phyloP scores from a whole-genome alignment of 2,888 invertebrate species.

The Lepidochrysops patricia region DNA sequence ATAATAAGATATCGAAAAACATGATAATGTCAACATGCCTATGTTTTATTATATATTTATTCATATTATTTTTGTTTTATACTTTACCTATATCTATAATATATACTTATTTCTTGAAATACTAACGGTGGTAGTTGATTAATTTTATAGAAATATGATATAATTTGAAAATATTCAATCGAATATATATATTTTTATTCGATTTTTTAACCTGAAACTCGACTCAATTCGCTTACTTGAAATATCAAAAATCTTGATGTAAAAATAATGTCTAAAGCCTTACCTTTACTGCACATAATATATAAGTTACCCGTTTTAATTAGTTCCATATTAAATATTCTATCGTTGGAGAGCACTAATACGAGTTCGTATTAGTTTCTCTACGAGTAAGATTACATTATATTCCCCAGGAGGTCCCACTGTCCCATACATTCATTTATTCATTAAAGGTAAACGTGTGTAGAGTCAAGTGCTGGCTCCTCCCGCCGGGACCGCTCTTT shows the following conservation, averaged over 20 bases:
- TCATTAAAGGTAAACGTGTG: slow-evolving; percentile 25
- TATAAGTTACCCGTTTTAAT: slow-evolving; percentile 3
- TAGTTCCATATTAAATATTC: slow-evolving; percentile 7
- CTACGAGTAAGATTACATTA: slow-evolving; percentile 33
- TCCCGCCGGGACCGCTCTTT: slow-evolving; percentile 16
- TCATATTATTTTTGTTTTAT: not conserved
- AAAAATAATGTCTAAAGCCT: not conserved
- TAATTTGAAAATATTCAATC: no score
- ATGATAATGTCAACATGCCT: not conserved
- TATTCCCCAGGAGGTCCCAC: slow-evolving; percentile 26
- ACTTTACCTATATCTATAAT: no score
- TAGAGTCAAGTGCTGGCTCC: slow-evolving; percentile 18
- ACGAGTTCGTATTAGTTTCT: slow-evolving; percentile 12
- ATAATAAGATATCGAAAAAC: slow-evolving; percentile 9
- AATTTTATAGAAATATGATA: no score
- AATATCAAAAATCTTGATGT: no score
- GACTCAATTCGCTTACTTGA: no score
- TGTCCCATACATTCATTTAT: slow-evolving; percentile 24
- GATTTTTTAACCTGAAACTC: no score
- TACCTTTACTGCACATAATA: not conserved
- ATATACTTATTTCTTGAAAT: no score
- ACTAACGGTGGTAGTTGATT: no score
- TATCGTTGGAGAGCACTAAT: slow-evolving; percentile 5
- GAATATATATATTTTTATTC: no score
- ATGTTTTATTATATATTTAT: not conserved